These are phyloP conservation scores for Akabosia matsudoensis DNA, from an alignment of 1,140 invertebrate species.

Conservation along the genomic window DNA sequence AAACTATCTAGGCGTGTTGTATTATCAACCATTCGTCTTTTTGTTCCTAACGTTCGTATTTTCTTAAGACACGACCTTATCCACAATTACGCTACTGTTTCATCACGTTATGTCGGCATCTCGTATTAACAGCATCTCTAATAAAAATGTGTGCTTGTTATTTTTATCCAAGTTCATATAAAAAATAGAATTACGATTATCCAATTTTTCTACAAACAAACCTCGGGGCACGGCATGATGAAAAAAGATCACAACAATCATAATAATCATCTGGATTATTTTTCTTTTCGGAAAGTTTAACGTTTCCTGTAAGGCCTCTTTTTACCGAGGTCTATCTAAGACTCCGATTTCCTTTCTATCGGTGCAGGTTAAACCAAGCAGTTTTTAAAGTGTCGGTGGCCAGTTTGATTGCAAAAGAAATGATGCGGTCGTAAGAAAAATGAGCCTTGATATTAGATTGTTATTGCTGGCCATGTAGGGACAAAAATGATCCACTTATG, in stretches of 20 bases:
- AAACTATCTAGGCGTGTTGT: no score
- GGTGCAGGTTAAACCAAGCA: no score
- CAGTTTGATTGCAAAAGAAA: neutral
- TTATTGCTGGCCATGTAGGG: constrained; percentile 10
- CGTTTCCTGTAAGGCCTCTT: no score
- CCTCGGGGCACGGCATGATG: neutral
- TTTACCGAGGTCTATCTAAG: no score
- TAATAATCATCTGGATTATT: constrained; percentile 9
- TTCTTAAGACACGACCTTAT: no score
- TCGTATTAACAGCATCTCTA: no score
- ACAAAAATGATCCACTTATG: constrained; percentile 22
- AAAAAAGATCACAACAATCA: neutral
- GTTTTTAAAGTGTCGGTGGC: neutral
- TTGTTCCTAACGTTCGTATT: neutral
- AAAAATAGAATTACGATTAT: neutral
- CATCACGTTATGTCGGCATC: neutral
- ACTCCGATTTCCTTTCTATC: no score
- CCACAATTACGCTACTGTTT: no score
- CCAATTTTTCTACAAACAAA: neutral
- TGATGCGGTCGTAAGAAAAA: constrained; percentile 18
- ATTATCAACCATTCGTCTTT: constrained; percentile 1
- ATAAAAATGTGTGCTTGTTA: no score
- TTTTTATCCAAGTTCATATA: neutral
- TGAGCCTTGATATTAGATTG: constrained; percentile 11
- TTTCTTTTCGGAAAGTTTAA: no score